Evolutionary conservation across 2,113 vertebrate species (phyloP).

Genomic region (Addax nasomaculatus): DNA sequence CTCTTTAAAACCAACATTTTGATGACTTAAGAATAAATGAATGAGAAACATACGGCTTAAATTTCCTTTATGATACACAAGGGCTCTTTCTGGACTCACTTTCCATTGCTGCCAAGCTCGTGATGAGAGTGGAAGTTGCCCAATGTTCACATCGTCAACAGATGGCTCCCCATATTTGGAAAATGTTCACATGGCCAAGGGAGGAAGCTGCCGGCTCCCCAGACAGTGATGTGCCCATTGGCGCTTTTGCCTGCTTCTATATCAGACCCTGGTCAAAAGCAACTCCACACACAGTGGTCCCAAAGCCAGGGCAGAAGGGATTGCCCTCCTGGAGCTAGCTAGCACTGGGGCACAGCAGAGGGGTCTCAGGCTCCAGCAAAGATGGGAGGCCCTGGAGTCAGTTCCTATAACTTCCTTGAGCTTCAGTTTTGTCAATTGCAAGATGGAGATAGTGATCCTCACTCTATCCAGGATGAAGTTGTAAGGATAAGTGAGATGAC

Average conservation of each 20-base stretch:
- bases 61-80: constrained; percentile 66
- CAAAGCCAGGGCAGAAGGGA: background rate
- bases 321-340: background rate
- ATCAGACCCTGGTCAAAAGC: background rate
- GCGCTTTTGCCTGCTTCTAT: background rate
- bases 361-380: background rate
- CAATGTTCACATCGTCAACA: constrained; percentile 62
- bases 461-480: background rate
- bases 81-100: constrained; percentile 62
- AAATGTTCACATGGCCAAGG: constrained; percentile 21
- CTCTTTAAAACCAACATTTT: constrained; percentile 70
- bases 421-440: background rate
- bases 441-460: background rate
- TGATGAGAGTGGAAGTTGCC: constrained; percentile 52
- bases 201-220: constrained; percentile 9
- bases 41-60: constrained; percentile 67
- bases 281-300: background rate
- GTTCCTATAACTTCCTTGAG: background rate
- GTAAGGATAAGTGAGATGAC: background rate
- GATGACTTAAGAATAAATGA: constrained; percentile 74
- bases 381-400: background rate
- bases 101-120: constrained; percentile 53
- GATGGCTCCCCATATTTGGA: constrained; percentile 58
- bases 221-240: background rate
- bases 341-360: background rate